Base-by-base conservation (phyloP, 1,140 invertebrate genomes). In the Laodelphax striatellus region DNA sequence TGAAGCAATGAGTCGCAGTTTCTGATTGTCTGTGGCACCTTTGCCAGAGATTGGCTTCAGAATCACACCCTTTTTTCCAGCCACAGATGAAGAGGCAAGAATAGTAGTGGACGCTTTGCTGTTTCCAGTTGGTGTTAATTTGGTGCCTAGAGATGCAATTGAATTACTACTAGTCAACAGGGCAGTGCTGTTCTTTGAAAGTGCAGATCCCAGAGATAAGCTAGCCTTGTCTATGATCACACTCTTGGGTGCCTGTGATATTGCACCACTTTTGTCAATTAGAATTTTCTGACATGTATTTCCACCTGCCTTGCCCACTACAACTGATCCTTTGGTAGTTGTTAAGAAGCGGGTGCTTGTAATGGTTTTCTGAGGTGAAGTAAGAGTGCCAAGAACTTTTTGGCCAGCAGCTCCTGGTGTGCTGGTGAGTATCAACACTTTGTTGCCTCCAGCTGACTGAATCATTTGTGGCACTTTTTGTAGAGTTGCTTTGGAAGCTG, bases 361-460 rank as follows among this genome's bases (percentile, higher is more conserved):
- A 14, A 62, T 21, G 68, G 78, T 79, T 62, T 81, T 78, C 63
- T 80, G 79, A 64, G 78, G 77, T 2, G 80, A 76, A 34, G 77
- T 80, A 14, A 82, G 66, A 3, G 80, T 70, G 57, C 80, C 11
- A 11, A 57, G 75, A 63, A 76, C 72, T 24, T 77, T 77, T 60
- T 80, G 78, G 22, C 75, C 71, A 41, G 80, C 11, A 17, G 11
- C 46, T 10, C 46, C 24, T 46, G 53, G 79, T 41, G 77, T 72
- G 63, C 81, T 79, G 0, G 79, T 81, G 24, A 82, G 73, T 38
- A 81, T 79, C 78, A 82, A 80, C 10, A 81, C 76, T 46, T 80
- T 60, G 34, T 38, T 38, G 2, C 34, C 34, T 9, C 42, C 59
- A 14, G 24, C 55, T 8, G 41, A 58, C 31, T 58, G 64, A 17